phyloP scores from a whole-genome alignment of 2,113 vertebrate species.

The Sisor rabdophorus region DNA sequence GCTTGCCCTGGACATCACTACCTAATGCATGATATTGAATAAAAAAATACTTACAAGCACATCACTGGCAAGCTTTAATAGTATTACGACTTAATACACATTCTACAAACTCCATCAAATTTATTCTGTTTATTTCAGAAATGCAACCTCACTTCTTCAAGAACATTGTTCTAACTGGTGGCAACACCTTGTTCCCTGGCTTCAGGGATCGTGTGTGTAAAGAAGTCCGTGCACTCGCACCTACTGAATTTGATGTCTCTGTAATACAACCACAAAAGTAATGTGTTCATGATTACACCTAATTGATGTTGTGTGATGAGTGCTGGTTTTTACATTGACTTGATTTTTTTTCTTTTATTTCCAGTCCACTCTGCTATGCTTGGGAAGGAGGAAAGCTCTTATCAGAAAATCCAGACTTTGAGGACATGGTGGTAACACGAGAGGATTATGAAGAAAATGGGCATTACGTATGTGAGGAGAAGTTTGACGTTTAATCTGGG shows the following conservation, averaged over 20 bases:
- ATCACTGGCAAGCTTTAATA: background rate
- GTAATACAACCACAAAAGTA: constrained; percentile 87
- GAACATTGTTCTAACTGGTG: constrained; percentile 93
- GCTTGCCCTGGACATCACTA: background rate
- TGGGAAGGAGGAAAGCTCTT: constrained; percentile 96
- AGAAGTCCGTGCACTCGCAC: constrained; percentile 87
- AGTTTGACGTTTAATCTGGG: constrained; percentile 85
- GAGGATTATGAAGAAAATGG: constrained; percentile 98
- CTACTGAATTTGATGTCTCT: constrained; percentile 85
- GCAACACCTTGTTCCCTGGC: constrained; percentile 86
- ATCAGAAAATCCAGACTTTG: constrained; percentile 91
- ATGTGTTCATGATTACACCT: constrained; percentile 53
- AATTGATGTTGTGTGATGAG: background rate
- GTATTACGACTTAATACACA: background rate
- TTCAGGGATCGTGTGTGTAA: constrained; percentile 89
- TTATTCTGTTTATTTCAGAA: constrained; percentile 68
- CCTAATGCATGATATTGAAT: background rate
- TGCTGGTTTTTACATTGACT: background rate
- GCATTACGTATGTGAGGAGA: constrained; percentile 92
- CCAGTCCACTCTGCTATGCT: constrained; percentile 85
- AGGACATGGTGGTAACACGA: constrained; percentile 93
- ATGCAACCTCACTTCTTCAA: constrained; percentile 98
- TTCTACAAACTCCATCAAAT: background rate
- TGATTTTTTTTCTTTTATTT: constrained; percentile 49
- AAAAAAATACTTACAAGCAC: background rate